phyloP scores from a whole-genome alignment of 2,797 vertebrate genomes.

The Lepidocolaptes lacrymiger region DNA sequence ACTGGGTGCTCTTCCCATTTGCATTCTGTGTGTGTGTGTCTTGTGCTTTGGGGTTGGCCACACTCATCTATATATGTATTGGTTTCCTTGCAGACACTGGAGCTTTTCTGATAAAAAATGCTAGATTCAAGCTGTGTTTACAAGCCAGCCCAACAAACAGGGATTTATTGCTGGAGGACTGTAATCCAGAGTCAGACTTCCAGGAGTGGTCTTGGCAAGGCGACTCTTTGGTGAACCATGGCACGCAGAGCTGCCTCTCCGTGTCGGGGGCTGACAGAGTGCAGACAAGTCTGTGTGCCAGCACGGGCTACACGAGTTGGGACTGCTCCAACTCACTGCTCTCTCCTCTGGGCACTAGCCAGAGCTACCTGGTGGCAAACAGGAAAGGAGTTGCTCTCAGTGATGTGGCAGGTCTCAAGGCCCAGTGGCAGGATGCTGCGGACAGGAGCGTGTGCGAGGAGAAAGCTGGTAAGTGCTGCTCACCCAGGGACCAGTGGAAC shows the following conservation, averaged over 20 bases:
- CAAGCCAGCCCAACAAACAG: neutral
- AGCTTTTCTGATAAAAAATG: constrained; percentile 24
- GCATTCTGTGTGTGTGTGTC: neutral
- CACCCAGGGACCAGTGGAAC: too few relatives aligned
- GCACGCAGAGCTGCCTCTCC: neutral
- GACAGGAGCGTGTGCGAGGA: neutral
- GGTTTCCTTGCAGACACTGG: neutral
- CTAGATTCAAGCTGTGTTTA: constrained; percentile 1
- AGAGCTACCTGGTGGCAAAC: neutral
- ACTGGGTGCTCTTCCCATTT: neutral
- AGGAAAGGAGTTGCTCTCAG: neutral
- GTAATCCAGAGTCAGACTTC: neutral
- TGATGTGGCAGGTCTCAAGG: neutral
- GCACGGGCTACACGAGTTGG: neutral
- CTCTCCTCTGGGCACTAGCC: neutral
- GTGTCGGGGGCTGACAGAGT: neutral
- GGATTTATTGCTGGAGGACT: neutral
- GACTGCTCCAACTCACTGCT: neutral
- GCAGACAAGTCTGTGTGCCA: neutral
- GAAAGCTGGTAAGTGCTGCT: neutral
- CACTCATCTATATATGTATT: fast-evolving
- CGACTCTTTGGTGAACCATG: neutral
- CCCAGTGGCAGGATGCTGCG: neutral
- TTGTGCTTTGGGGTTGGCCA: neutral
- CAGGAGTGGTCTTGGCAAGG: constrained; percentile 29